Conservation (phyloP, 2,113 vertebrate species). For the Equus quagga region DNA sequence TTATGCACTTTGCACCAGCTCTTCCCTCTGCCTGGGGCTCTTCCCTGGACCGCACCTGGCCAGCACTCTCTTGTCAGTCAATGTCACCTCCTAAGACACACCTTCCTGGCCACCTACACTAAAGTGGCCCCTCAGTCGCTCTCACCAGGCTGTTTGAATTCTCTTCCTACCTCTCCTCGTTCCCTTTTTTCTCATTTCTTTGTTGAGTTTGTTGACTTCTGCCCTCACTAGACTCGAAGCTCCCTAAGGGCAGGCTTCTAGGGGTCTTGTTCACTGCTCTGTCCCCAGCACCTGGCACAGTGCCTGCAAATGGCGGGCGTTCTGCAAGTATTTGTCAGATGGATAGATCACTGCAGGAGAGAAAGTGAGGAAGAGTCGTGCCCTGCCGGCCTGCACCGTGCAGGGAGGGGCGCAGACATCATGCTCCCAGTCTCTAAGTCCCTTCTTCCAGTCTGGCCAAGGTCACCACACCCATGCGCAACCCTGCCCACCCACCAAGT, state of each 20-base stretch:
- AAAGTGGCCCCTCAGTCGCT: neutral
- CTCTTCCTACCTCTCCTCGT: neutral
- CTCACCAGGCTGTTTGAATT: neutral
- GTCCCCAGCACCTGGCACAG: neutral
- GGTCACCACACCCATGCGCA: neutral
- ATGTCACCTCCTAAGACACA: neutral
- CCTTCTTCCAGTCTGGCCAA: neutral
- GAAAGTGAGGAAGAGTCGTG: too few relatives aligned
- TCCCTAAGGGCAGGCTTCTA: neutral
- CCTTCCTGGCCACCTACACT: neutral
- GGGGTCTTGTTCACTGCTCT: neutral
- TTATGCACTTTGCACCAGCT: neutral
- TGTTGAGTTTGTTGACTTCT: neutral
- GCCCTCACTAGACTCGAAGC: neutral
- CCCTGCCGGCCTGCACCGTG: accelerated
- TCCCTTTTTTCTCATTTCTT: neutral
- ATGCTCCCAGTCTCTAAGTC: too few relatives aligned
- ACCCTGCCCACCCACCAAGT: neutral
- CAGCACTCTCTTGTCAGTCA: neutral
- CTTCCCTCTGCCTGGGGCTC: neutral
- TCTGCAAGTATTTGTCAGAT: neutral
- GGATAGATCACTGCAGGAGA: neutral
- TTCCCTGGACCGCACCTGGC: neutral
- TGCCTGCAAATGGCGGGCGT: neutral
- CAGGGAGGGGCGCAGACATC: neutral